Evolutionary conservation across 1,140 invertebrate genomes (phyloP).

Genomic region (Centruroides sculpturatus): DNA sequence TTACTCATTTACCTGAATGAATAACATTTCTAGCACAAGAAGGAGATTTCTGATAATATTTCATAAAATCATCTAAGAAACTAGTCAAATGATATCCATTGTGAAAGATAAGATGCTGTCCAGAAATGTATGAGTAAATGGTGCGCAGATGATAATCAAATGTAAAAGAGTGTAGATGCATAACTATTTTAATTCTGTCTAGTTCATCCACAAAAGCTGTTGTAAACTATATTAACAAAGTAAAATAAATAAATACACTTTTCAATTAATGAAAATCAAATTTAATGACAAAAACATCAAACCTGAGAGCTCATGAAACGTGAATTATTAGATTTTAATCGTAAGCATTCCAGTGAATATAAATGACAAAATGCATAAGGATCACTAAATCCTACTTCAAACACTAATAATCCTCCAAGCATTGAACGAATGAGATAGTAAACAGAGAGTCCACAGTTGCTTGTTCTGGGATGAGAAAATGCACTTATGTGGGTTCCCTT

Average conservation of each 20-base stretch:
- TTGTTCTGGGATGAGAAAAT: slow-evolving; percentile 6
- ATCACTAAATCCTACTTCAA: slow-evolving; percentile 51
- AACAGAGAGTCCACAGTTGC: not conserved
- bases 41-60: slow-evolving; percentile 69
- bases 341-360: slow-evolving; percentile 48
- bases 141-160: slow-evolving; percentile 72
- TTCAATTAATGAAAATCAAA: slow-evolving; percentile 6
- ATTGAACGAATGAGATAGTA: slow-evolving; percentile 15
- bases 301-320: slow-evolving; percentile 25
- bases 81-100: slow-evolving; percentile 57
- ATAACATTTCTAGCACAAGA: slow-evolving; percentile 66
- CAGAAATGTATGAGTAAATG: slow-evolving; percentile 53
- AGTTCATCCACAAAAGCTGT: slow-evolving; percentile 58
- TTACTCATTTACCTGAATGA: slow-evolving; percentile 40
- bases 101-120: slow-evolving; percentile 42
- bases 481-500: slow-evolving; percentile 1
- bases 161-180: slow-evolving; percentile 75
- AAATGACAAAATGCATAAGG: slow-evolving; percentile 62
- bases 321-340: slow-evolving; percentile 31
- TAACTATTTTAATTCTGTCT: slow-evolving; percentile 50
- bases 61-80: slow-evolving; percentile 66
- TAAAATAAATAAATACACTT: slow-evolving; percentile 14
- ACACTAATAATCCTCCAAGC: slow-evolving; percentile 45
- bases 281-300: not conserved
- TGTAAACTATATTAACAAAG: slow-evolving; percentile 38